These are phyloP conservation scores for Enteromius viviparus DNA, from an alignment of 2,797 vertebrate genomes.

Conservation along the genomic window DNA sequence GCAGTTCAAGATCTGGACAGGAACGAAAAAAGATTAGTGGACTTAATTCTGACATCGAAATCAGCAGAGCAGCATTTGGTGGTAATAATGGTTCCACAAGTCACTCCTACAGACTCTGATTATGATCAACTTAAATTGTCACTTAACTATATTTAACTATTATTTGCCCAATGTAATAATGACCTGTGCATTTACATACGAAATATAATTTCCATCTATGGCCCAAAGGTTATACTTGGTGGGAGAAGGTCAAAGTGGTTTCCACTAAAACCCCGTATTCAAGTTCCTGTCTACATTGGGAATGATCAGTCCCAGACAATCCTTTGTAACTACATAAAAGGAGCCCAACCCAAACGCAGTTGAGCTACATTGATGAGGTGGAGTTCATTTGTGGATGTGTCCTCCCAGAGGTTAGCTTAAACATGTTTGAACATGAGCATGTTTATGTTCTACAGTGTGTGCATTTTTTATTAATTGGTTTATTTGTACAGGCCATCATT, in stretches of 20 bases:
- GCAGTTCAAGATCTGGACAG: not conserved
- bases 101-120: not conserved
- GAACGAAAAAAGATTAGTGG: not conserved
- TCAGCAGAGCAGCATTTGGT: slow-evolving; percentile 1
- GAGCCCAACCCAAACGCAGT: not conserved
- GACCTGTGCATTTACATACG: slow-evolving; percentile 1
- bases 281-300: not conserved
- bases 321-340: not conserved
- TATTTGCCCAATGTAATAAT: not conserved
- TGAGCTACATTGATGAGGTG: not conserved
- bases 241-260: slow-evolving; percentile 1
- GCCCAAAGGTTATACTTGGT: not conserved
- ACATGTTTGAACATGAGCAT: no score
- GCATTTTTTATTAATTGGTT: no score
- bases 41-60: not conserved
- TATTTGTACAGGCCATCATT: no score
- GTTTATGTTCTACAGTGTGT: no score
- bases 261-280: not conserved
- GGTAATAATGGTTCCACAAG: not conserved
- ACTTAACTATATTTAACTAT: not conserved
- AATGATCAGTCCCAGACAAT: not conserved
- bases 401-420: not conserved
- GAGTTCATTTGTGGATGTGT: slow-evolving; percentile 5
- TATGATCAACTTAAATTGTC: not conserved
- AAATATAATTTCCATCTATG: slow-evolving; percentile 1